Base-by-base conservation (phyloP, 2,888 invertebrate species). In the Andrena dorsata region DNA sequence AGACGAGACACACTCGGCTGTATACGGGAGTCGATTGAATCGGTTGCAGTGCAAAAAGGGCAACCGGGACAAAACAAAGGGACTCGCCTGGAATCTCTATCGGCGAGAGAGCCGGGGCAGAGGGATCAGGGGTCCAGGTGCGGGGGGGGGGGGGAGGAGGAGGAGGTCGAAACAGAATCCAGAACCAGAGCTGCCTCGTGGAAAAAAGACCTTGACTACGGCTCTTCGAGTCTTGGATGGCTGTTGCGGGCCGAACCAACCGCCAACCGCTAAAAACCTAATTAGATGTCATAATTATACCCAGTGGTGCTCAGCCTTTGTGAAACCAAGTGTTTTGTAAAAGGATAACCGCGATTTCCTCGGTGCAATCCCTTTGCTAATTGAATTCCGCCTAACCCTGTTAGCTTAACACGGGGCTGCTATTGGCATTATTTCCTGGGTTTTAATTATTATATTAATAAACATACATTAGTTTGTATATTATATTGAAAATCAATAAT, bases 241-340 rank as follows among this genome's bases (percentile, higher is more conserved):
- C 81, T 83, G 89, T 89, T 88, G 86, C 88, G 83, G 88, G 76
- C 83, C 88, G 86, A 86, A 84, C 87, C 89, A 88, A 88, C 91
- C 89, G 90, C 81, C 89, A 89, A 90, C 90, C 90, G 92, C 92
- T 92, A 92, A 93, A 93, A 93, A 93, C 90, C 90, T 93, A 93
- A 93, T 93, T 93, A 93, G 93, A 93, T 92, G 93, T 93, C 93
- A 93, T 93, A 93, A 93, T 93, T 93, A 93, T 91, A 88, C 81
- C 71, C 93, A 93, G 92, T 86, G 93, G 89, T 85, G 88, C 89
- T 90, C 93, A 92, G 90, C 85, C 84, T 8, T 1, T 28, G 26
- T 26, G n/a, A 30, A 8, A 5, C 26, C 41, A 13, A 16, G 20
- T 13, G 10, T n/a, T 35, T 56, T 47, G 26, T 16, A 7, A 28